Percentiles rank a stretch among this genome's conserved stretches.
These are phyloP conservation scores for Cephalopterus ornatus DNA, from an alignment of 2,113 vertebrate species.

Conservation along the genomic window DNA sequence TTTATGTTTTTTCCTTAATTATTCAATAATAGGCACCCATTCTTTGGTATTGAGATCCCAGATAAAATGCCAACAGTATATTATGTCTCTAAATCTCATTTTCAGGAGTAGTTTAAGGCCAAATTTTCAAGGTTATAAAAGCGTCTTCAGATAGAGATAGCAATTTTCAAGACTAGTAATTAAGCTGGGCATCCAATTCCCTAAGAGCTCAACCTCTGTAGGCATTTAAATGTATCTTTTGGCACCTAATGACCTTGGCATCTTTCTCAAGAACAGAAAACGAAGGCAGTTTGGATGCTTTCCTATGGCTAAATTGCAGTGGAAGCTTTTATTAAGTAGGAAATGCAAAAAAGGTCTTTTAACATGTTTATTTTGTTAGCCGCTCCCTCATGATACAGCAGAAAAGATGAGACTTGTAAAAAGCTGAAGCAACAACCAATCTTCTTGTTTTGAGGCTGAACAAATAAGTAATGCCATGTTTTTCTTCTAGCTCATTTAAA, in stretches of 20 bases:
- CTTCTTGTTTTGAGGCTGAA: background rate
- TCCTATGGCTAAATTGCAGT: background rate
- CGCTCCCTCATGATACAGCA: background rate
- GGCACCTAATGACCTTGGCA: slow-evolving; percentile 53
- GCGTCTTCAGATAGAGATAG: slow-evolving; percentile 29
- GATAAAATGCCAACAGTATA: slow-evolving; percentile 13
- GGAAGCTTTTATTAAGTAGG: background rate
- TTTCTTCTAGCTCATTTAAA: background rate
- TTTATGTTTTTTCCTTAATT: slow-evolving; percentile 43
- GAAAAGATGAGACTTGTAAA: background rate
- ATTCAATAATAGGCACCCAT: slow-evolving; percentile 35
- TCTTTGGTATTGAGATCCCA: background rate
- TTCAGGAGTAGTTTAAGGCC: slow-evolving; percentile 4
- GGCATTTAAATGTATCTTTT: slow-evolving; percentile 44
- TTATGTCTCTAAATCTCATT: slow-evolving; percentile 16
- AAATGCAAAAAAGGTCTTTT: background rate
- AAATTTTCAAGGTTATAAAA: slow-evolving; percentile 37
- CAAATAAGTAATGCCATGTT: background rate
- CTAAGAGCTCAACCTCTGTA: slow-evolving; percentile 29
- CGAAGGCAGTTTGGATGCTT: background rate
- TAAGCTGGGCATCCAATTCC: slow-evolving; percentile 27
- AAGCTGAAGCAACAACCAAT: background rate
- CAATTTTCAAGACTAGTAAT: slow-evolving; percentile 45
- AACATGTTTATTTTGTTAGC: slow-evolving; percentile 4
- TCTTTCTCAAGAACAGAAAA: background rate